phyloP scores from a whole-genome alignment of 2,113 vertebrate genomes.

The Perognathus longimembris region DNA sequence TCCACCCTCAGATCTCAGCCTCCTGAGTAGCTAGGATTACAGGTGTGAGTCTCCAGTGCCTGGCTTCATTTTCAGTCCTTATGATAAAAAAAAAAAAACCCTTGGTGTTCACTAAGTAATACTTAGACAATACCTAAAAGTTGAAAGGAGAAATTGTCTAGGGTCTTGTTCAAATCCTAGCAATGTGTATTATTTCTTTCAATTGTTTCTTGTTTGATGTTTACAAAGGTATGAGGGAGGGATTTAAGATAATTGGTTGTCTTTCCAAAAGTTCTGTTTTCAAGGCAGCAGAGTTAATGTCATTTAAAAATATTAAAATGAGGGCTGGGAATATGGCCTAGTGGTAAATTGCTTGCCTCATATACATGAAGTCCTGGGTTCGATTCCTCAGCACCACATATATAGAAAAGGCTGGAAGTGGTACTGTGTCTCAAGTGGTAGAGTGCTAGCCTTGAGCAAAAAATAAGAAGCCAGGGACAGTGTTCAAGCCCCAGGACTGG shows the following conservation, averaged over 20 bases:
- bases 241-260: background rate
- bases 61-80: constrained; percentile 22
- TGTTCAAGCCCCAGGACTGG: too few relatives aligned
- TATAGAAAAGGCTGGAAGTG: too few relatives aligned
- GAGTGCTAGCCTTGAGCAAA: too few relatives aligned
- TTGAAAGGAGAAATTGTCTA: constrained; percentile 24
- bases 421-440: too few relatives aligned
- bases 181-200: constrained; percentile 6
- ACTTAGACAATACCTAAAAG: background rate
- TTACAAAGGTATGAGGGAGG: background rate
- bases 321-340: too few relatives aligned
- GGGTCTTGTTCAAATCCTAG: background rate
- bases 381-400: too few relatives aligned
- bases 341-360: too few relatives aligned
- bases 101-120: background rate
- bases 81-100: background rate
- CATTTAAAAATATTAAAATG: constrained; percentile 57
- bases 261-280: constrained; percentile 53
- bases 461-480: too few relatives aligned
- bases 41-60: too few relatives aligned
- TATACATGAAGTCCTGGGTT: too few relatives aligned
- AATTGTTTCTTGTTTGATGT: constrained; percentile 42
- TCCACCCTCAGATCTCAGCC: too few relatives aligned
- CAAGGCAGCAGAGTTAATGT: constrained; percentile 57
- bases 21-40: too few relatives aligned